These are phyloP conservation scores for Polia nebulosa DNA, from an alignment of 2,888 invertebrate species.

Conservation along the genomic window DNA sequence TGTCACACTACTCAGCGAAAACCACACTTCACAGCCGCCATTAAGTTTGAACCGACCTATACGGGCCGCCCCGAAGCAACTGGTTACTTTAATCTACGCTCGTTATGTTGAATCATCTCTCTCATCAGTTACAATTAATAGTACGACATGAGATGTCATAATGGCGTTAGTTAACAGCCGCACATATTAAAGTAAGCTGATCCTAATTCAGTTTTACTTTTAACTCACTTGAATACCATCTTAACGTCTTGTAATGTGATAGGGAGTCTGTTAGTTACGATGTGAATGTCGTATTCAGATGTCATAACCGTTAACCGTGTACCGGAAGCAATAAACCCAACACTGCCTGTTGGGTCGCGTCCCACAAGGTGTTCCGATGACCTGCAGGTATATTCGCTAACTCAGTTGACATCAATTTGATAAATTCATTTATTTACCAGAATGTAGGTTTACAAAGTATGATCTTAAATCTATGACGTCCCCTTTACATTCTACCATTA, in stretches of 20 bases:
- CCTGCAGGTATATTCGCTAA: too few species aligned
- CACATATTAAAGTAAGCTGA: conserved; percentile 10
- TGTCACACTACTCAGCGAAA: too few species aligned
- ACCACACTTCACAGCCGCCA: background rate
- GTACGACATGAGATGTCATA: conserved; percentile 15
- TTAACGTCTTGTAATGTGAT: background rate
- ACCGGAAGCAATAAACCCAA: too few species aligned
- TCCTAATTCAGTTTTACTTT: conserved; percentile 9
- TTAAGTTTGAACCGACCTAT: background rate
- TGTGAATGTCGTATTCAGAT: conserved; percentile 2
- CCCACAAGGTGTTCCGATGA: too few species aligned
- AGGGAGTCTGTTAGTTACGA: background rate
- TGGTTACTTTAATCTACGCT: conserved; percentile 12
- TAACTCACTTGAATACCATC: background rate
- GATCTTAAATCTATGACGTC: too few species aligned
- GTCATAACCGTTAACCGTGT: background rate
- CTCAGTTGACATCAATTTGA: too few species aligned
- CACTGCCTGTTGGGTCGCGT: too few species aligned
- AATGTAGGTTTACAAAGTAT: too few species aligned
- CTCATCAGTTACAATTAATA: conserved; percentile 13
- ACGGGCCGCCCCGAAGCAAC: background rate
- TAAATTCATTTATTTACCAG: too few species aligned
- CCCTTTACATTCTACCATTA: too few species aligned
- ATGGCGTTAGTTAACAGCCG: conserved; percentile 6
- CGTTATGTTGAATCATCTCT: conserved; percentile 17